These are phyloP conservation scores for Corythoichthys intestinalis DNA, from an alignment of 2,113 vertebrate species.

Conservation along the genomic window DNA sequence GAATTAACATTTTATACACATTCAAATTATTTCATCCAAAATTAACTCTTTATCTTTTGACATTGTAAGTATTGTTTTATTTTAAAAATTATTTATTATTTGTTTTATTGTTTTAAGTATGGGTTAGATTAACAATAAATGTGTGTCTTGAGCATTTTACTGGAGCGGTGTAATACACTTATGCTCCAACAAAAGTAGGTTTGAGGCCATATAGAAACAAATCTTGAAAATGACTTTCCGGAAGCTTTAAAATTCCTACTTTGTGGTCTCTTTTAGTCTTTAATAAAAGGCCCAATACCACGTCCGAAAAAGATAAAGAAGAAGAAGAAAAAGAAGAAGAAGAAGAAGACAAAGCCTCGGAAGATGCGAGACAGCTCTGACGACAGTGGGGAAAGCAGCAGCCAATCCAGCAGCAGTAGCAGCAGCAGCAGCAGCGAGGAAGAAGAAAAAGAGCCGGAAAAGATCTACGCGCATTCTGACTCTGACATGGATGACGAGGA, in stretches of 20 bases:
- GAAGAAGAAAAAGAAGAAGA: slow-evolving; percentile 34
- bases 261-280: slow-evolving; percentile 70
- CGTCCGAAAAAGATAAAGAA: slow-evolving; percentile 57
- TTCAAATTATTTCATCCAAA: no score
- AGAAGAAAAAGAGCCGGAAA: slow-evolving; percentile 76
- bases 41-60: no score
- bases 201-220: no score
- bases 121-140: no score
- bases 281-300: slow-evolving; percentile 77
- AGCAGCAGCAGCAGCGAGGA: slow-evolving; percentile 10
- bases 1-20: no score
- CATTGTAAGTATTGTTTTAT: no score
- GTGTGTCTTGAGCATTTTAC: no score
- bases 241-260: neutral
- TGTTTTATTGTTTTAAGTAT: no score
- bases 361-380: slow-evolving; percentile 74
- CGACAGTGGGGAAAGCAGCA: slow-evolving; percentile 62
- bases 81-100: no score
- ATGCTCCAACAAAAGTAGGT: no score
- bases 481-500: slow-evolving; percentile 86
- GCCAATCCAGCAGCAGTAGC: slow-evolving; percentile 33
- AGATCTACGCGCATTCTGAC: slow-evolving; percentile 70
- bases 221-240: no score
- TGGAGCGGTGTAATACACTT: no score
- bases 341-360: slow-evolving; percentile 49